Evolutionary conservation across 2,888 invertebrate species (phyloP), one percentile per base, ranked within the genome.

Genomic region (Polyommatus icarus): DNA sequence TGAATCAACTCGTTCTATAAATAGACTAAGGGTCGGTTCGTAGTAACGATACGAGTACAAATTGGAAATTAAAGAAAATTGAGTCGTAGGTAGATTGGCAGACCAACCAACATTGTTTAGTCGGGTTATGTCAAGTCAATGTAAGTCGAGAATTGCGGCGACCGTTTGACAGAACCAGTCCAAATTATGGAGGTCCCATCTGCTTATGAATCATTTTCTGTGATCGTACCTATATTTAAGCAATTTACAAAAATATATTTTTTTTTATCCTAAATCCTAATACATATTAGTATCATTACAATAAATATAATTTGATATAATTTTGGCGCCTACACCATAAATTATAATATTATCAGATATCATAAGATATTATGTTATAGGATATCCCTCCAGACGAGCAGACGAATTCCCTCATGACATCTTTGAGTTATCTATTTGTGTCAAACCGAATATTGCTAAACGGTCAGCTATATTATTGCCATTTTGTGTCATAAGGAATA

Each of bases 351-450:
- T 32, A 15, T 29, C 18, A 67, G 67, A 6, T 29, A 24, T 67
- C 15, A 67, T 29, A 6, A 18, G 15, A 67, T 67, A 67, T 29
- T 29, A 29, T 12, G 50, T 5, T 32, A 29, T 24, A 24, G 3
- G 10, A 20, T 3, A 10, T 3, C 0, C 20, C 20, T 61, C 10
- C 4, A 59, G n/a, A 15, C n/a, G 40, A 20, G 5, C 71, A 71
- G 40, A 40, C 4, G 20, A 40, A 72, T 18, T 72, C 72, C 40
- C 72, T 40, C 72, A 20, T 72, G 72, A 72, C 72, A 20, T 40
- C 36, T 72, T 72, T 72, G 7, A 40, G n/a, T 72, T 72, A n/a
- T 40, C 72, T 72, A 72, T 40, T 40, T 40, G 40, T 40, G 72
- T 24, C 40, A 40, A 72, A 20, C 36, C n/a, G 20, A 72, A 20